Conservation (phyloP, 2,888 invertebrate genomes). For the Monopis laevigella region DNA sequence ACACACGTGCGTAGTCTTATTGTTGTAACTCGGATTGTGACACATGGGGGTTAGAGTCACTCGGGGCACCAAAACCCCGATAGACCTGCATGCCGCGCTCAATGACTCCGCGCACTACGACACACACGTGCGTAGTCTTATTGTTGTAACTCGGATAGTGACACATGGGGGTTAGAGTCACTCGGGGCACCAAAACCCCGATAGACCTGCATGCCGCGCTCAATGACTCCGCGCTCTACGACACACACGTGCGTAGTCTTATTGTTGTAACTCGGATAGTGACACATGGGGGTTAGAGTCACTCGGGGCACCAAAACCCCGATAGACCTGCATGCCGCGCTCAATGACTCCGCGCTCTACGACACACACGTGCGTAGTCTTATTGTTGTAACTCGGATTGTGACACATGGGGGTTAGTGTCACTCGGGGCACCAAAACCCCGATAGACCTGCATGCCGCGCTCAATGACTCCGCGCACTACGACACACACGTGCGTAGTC, state of each 20-base stretch:
- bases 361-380: conserved; percentile 50
- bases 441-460: conserved; percentile 7
- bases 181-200: too few species aligned
- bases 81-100: conserved; percentile 8
- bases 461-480: conserved; percentile 27
- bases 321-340: conserved; percentile 6
- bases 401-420: too few species aligned
- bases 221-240: conserved; percentile 31
- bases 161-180: too few species aligned
- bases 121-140: conserved; percentile 47
- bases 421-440: too few species aligned
- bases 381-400: too few species aligned
- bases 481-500: conserved; percentile 49
- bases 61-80: too few species aligned
- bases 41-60: too few species aligned
- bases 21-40: too few species aligned
- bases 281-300: too few species aligned
- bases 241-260: conserved; percentile 48
- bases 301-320: too few species aligned
- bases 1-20: conserved; percentile 48
- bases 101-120: conserved; percentile 32
- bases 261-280: too few species aligned
- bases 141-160: too few species aligned
- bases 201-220: conserved; percentile 8
- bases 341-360: conserved; percentile 28